These are phyloP conservation scores for Yoshiicerus persimilis DNA, from an alignment of 1,140 invertebrate species.

Conservation along the genomic window DNA sequence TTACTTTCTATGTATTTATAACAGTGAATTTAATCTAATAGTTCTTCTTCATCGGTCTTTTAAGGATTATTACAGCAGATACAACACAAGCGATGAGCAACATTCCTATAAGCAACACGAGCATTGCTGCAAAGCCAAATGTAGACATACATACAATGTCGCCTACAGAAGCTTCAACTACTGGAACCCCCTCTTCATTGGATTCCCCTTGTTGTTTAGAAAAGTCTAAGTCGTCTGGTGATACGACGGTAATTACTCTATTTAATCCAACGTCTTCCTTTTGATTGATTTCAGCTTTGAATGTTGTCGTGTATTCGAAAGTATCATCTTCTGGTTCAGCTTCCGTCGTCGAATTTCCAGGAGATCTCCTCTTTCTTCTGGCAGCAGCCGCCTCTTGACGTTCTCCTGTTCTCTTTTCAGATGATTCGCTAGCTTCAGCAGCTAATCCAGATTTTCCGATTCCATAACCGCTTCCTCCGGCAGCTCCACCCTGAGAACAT, in stretches of 20 bases:
- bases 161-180: constrained; percentile 36
- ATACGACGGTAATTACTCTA: constrained; percentile 61
- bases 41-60: constrained; percentile 47
- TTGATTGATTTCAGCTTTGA: constrained; percentile 62
- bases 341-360: constrained; percentile 71
- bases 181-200: constrained; percentile 30
- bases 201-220: constrained; percentile 1
- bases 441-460: constrained; percentile 45
- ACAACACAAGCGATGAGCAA: constrained; percentile 45
- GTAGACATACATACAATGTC: constrained; percentile 50
- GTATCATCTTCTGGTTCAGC: constrained; percentile 51
- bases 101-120: constrained; percentile 44
- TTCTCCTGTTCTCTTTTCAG: constrained; percentile 61
- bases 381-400: constrained; percentile 48
- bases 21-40: neutral
- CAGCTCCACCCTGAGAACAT: constrained; percentile 70
- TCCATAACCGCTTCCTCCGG: constrained; percentile 64
- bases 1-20: neutral
- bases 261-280: constrained; percentile 80
- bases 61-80: constrained; percentile 42
- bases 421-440: constrained; percentile 49
- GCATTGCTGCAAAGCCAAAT: constrained; percentile 46
- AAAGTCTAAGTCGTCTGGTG: constrained; percentile 42
- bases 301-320: constrained; percentile 56
- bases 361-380: constrained; percentile 49